phyloP scores from a whole-genome alignment of 1,140 invertebrate species.

The Orchesella cincta region DNA sequence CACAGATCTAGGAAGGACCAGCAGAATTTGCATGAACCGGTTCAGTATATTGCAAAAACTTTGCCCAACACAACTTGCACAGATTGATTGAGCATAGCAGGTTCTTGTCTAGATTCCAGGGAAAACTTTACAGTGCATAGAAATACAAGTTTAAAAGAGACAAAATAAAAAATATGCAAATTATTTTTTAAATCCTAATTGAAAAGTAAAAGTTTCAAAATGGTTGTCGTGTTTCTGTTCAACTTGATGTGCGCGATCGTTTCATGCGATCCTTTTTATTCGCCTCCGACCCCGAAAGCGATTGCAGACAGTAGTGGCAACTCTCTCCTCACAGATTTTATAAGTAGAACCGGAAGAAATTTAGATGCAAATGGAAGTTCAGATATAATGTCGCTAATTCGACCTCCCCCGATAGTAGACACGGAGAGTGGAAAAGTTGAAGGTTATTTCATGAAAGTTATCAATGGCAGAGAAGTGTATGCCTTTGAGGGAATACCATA shows the following conservation, averaged over 20 bases:
- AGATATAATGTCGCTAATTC: neutral
- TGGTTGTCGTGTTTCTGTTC: conserved; percentile 36
- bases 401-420: conserved; percentile 16
- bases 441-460: conserved; percentile 38
- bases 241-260: conserved; percentile 34
- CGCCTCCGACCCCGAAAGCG: neutral
- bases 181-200: neutral
- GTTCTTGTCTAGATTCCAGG: too few relatives aligned
- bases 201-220: conserved; percentile 7
- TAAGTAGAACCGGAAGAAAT: neutral
- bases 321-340: neutral
- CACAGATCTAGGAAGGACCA: too few relatives aligned
- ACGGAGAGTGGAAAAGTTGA: conserved; percentile 33
- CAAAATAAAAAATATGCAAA: too few relatives aligned
- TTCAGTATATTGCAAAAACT: too few relatives aligned
- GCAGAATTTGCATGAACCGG: too few relatives aligned
- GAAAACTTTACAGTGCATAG: too few relatives aligned
- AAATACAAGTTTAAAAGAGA: too few relatives aligned
- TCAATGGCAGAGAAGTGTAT: conserved; percentile 56
- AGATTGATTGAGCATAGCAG: too few relatives aligned
- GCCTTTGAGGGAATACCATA: conserved; percentile 29
- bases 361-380: conserved; percentile 6
- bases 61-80: too few relatives aligned
- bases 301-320: neutral
- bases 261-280: conserved; percentile 29